These are phyloP conservation scores for Notothenia rossii DNA, from an alignment of 2,113 vertebrate species.

Conservation along the genomic window DNA sequence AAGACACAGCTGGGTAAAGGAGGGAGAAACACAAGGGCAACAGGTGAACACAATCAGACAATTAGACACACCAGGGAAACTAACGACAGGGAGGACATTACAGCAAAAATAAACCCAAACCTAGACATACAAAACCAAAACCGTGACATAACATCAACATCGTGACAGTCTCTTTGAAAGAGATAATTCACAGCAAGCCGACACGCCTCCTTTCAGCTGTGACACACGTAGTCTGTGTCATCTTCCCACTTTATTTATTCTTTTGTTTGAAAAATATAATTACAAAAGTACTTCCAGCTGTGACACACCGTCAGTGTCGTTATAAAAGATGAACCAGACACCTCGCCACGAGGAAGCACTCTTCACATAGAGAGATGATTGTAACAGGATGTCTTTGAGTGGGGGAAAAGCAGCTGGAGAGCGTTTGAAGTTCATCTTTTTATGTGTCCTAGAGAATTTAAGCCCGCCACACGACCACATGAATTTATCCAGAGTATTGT, in stretches of 20 bases:
- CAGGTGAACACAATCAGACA: no score
- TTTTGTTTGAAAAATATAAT: slow-evolving; percentile 24
- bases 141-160: no score
- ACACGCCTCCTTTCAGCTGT: background rate
- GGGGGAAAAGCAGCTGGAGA: slow-evolving; percentile 9
- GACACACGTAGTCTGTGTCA: background rate
- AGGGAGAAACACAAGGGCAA: no score
- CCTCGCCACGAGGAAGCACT: background rate
- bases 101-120: no score
- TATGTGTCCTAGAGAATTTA: background rate
- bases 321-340: slow-evolving; percentile 12
- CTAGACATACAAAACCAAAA: no score
- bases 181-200: no score
- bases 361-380: slow-evolving; percentile 6
- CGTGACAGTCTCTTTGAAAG: no score
- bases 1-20: no score
- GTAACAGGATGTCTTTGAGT: slow-evolving; percentile 31
- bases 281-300: slow-evolving; percentile 15
- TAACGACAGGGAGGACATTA: no score
- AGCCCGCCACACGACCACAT: background rate
- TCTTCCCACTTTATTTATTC: background rate
- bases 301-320: slow-evolving; percentile 16
- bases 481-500: background rate
- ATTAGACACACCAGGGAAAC: no score
- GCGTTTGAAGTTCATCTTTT: slow-evolving; percentile 36